Evolutionary conservation across 2,113 vertebrate species (phyloP), one percentile per base, ranked within the genome.

Genomic region (Seriola quinqueradiata): DNA sequence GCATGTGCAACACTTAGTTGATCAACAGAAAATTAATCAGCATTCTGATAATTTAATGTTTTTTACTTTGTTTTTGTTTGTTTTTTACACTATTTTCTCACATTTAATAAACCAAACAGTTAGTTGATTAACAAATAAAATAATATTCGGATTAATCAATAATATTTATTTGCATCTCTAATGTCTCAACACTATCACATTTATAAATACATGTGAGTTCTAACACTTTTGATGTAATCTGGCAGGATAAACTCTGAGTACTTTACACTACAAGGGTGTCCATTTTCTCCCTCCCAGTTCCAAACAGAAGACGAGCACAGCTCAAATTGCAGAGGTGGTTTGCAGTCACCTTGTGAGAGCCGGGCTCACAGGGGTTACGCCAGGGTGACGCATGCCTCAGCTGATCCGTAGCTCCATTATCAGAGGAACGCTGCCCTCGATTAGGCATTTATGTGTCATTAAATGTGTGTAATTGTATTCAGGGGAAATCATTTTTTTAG

Each of bases 311-410:
- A 61, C 40, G 52, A 58, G 34, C 71, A 50, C 78, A 67, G 79
- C 76, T 85, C 74, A 57, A 34, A 77, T 85, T 89, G 79, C 82
- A 74, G 42, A 48, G 55, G 32, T 28, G 61, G 88, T 79, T 70
- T 87, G 40, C 40, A 10, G 74, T 92, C 89, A 80, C 86, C 52
- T 63, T 70, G 74, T 77, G 67, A 87, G 73, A 77, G 75, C 23
- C 28, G 23, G 11, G 14, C 70, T 76, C 57, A 38, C 59, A 16
- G 69, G 70, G 87, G 73, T 80, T 84, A 83, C 32, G 10, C 2
- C 10, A 17, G 72, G 59, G 67, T 82, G 57, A 83, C 32, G 25
- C 57, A 69, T 9, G 52, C 57, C 60, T 69, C 77, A 64, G 71
- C 14, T 34, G 55, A 58, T 77, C 57, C 66, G 38, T n/a, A 50